Percentiles rank a stretch among this genome's conserved stretches.
phyloP scores from a whole-genome alignment of 2,888 invertebrate species.

The Pogonocherus hispidulus region DNA sequence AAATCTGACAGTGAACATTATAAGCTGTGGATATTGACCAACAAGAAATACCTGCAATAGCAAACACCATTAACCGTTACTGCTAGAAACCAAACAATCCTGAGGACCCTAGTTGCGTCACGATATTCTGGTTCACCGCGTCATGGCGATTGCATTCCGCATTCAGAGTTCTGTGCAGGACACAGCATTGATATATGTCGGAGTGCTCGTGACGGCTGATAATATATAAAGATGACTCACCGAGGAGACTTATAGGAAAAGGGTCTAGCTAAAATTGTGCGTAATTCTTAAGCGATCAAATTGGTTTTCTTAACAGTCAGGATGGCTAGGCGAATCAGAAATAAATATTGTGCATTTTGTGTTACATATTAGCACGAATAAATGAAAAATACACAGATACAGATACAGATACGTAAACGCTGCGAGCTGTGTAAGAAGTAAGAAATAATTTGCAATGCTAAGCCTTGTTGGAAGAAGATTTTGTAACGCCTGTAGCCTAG shows the following conservation, averaged over 20 bases:
- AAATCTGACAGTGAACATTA: no score
- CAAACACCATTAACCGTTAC: background rate
- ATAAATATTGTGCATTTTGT: no score
- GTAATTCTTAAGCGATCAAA: no score
- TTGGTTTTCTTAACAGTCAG: background rate
- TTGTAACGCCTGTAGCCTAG: no score
- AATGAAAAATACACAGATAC: no score
- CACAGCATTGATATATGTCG: slow-evolving; percentile 59
- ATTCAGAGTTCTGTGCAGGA: slow-evolving; percentile 45
- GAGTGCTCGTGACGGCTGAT: slow-evolving; percentile 60
- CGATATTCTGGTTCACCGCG: slow-evolving; percentile 40
- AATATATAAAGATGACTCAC: slow-evolving; percentile 63
- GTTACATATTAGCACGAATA: no score
- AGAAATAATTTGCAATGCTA: no score
- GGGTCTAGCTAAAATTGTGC: slow-evolving; percentile 7
- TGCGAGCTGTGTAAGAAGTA: no score
- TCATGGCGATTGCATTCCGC: slow-evolving; percentile 32
- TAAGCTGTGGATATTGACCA: background rate
- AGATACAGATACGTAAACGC: no score
- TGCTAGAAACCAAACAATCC: background rate
- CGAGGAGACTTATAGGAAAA: slow-evolving; percentile 25
- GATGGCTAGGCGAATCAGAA: no score
- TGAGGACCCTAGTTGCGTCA: background rate
- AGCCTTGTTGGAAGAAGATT: no score
- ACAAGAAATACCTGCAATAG: background rate